phyloP scores from a whole-genome alignment of 1,140 invertebrate genomes.

The Drosophila equinoxialis region DNA sequence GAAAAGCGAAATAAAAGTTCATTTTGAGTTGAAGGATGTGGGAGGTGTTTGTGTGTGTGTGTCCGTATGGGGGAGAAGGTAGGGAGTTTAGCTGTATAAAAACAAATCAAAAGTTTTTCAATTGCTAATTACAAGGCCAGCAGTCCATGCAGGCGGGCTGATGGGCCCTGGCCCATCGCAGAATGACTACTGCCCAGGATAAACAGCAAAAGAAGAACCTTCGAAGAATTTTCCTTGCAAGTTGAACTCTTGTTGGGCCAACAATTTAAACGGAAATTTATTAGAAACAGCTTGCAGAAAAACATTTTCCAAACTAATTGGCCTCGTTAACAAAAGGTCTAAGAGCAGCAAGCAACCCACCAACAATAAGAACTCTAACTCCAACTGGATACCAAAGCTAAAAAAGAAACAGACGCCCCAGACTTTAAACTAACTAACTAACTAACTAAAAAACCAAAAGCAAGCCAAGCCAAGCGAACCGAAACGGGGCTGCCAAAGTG shows the following conservation, averaged over 20 bases:
- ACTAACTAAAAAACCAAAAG: conserved; percentile 55
- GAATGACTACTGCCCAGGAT: conserved; percentile 8
- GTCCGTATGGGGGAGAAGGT: background rate
- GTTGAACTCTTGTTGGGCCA: conserved; percentile 64
- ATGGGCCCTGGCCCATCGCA: background rate
- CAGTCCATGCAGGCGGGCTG: conserved; percentile 15
- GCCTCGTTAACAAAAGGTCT: conserved; percentile 69
- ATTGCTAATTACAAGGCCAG: conserved; percentile 70
- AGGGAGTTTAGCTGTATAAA: conserved; percentile 8
- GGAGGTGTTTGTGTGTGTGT: background rate
- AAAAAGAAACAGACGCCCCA: conserved; percentile 9
- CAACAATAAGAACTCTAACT: background rate
- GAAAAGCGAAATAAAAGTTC: conserved; percentile 11
- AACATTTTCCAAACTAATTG: conserved; percentile 64
- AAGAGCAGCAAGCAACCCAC: conserved; percentile 3
- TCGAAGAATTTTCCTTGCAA: conserved; percentile 12
- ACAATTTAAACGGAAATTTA: conserved; percentile 80
- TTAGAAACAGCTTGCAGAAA: conserved; percentile 69
- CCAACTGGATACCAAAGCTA: too few relatives aligned
- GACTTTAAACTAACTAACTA: conserved; percentile 74
- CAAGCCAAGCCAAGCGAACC: conserved; percentile 53
- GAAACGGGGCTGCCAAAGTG: conserved; percentile 8
- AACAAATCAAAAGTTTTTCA: conserved; percentile 57
- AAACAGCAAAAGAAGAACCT: background rate
- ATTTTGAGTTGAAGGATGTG: background rate